These are phyloP conservation scores for Ceratina australensis DNA, from an alignment of 1,140 invertebrate genomes.

Conservation along the genomic window DNA sequence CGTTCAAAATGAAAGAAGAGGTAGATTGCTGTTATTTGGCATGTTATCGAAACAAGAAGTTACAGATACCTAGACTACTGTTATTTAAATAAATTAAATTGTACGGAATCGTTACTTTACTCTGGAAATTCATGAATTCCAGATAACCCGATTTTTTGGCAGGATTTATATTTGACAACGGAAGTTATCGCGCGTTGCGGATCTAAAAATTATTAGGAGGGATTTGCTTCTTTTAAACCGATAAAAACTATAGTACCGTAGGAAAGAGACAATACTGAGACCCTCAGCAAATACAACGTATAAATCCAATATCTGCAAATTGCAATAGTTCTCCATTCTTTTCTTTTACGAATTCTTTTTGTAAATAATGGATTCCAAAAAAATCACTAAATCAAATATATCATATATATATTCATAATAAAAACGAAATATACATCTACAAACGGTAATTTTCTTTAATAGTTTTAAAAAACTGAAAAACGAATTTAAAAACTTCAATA, in stretches of 20 bases:
- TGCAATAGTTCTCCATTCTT: no score
- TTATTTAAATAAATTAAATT: not conserved
- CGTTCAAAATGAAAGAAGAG: not conserved
- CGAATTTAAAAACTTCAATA: no score
- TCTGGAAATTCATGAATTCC: not conserved
- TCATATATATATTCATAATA: no score
- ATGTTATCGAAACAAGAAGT: no score
- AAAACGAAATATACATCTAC: no score
- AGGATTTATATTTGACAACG: conserved; percentile 30
- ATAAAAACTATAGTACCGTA: conserved; percentile 12
- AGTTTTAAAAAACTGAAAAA: no score
- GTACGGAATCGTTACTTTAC: conserved; percentile 1
- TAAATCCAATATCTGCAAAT: conserved; percentile 4
- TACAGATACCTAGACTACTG: not conserved
- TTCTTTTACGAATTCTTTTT: not conserved
- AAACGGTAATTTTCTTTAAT: no score
- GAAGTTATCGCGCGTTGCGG: conserved; percentile 27
- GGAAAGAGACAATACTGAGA: conserved; percentile 22
- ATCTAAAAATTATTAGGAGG: conserved; percentile 51
- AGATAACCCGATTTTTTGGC: not conserved
- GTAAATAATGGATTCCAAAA: not conserved
- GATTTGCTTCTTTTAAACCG: conserved; percentile 34
- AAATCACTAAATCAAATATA: no score
- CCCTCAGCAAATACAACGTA: not conserved
- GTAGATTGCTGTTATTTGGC: not conserved